phyloP scores from a whole-genome alignment of 37 sponge, comb jelly and placozoan genomes.

The Theonella swinhoei region DNA sequence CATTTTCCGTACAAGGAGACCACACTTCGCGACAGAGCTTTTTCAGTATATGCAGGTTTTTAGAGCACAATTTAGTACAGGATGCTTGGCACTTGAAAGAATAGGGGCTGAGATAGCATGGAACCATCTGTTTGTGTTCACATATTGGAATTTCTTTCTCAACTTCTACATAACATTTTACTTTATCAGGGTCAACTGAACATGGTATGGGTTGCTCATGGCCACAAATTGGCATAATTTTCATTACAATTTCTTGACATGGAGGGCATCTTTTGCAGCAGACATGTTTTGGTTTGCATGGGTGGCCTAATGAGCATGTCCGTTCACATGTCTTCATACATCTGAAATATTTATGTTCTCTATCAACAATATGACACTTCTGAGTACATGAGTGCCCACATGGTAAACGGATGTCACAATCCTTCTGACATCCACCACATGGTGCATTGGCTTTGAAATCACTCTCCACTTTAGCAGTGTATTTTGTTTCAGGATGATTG shows the following conservation, averaged over 20 bases:
- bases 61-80: constrained; percentile 24
- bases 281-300: constrained; percentile 29
- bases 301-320: constrained; percentile 38
- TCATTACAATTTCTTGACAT: not conserved
- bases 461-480: not conserved
- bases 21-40: not conserved
- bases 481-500: constrained; percentile 12
- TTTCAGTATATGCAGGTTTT: not conserved
- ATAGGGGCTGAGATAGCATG: not conserved
- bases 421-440: constrained; percentile 44
- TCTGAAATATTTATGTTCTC: constrained; percentile 56
- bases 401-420: constrained; percentile 5
- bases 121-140: not conserved
- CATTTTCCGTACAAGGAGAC: constrained; percentile 7
- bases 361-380: constrained; percentile 67
- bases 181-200: not conserved
- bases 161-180: not conserved
- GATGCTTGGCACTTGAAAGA: constrained; percentile 3
- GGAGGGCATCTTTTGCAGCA: constrained; percentile 44
- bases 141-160: not conserved
- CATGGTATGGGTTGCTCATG: not conserved
- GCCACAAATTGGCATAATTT: constrained; percentile 20
- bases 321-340: constrained; percentile 63
- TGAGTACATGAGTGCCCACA: constrained; percentile 74
- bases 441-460: constrained; percentile 33